Conservation (phyloP, 2,797 vertebrate genomes). For the Sternotherus odoratus region DNA sequence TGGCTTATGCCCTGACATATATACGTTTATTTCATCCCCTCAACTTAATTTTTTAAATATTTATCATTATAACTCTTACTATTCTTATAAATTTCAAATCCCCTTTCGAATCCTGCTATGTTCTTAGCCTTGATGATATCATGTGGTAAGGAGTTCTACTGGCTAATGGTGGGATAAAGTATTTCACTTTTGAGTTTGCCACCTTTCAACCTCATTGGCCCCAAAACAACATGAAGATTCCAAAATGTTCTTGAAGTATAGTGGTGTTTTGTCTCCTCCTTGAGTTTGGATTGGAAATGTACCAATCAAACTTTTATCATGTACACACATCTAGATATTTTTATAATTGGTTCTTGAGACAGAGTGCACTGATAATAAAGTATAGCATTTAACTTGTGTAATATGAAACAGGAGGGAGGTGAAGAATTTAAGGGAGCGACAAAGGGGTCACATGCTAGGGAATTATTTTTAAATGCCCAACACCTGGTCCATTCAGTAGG, state of each 20-base stretch:
- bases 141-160: accelerated
- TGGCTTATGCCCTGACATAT: not conserved
- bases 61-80: no score
- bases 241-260: not conserved
- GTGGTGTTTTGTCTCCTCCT: not conserved
- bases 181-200: not conserved
- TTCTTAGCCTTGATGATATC: accelerated
- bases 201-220: not conserved
- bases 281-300: not conserved
- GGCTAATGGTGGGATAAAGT: not conserved
- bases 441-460: not conserved
- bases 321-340: not conserved
- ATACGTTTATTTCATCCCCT: not conserved
- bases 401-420: not conserved
- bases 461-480: accelerated
- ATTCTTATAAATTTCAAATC: not conserved
- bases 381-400: not conserved
- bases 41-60: accelerated
- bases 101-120: not conserved
- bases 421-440: not conserved
- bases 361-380: not conserved
- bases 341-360: not conserved
- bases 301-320: accelerated
- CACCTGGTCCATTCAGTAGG: not conserved
- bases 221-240: accelerated